phyloP scores from a whole-genome alignment of 2,888 invertebrate genomes.

The Xiphydria camelus region DNA sequence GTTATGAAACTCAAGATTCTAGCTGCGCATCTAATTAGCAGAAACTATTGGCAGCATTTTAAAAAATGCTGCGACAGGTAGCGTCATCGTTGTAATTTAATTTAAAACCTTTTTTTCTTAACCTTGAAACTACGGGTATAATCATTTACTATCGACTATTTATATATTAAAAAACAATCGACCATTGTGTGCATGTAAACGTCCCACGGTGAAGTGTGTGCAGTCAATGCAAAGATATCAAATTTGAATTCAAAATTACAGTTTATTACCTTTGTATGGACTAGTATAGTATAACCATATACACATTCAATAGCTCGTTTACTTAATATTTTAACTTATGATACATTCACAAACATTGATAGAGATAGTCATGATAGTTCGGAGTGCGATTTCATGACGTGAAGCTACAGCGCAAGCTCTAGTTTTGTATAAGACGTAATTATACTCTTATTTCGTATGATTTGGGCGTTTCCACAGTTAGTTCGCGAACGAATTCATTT shows the following conservation, averaged over 20 bases:
- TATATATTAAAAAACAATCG: too few species aligned
- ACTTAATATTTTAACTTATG: constrained; percentile 55
- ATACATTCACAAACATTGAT: constrained; percentile 58
- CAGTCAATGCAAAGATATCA: not conserved
- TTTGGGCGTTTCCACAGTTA: constrained; percentile 30
- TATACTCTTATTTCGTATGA: constrained; percentile 29
- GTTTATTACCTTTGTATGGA: constrained; percentile 58
- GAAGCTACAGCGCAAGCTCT: constrained; percentile 56
- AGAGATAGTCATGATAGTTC: constrained; percentile 55
- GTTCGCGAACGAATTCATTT: too few species aligned
- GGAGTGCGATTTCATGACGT: constrained; percentile 50
- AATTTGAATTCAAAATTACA: constrained; percentile 57
- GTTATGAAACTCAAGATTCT: too few species aligned
- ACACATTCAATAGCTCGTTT: constrained; percentile 56
- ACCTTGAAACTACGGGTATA: too few species aligned
- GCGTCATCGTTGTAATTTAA: too few species aligned
- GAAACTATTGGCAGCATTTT: too few species aligned
- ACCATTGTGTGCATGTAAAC: too few species aligned
- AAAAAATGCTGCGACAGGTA: too few species aligned
- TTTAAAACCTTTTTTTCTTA: too few species aligned
- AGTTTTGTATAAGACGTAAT: constrained; percentile 47
- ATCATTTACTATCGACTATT: too few species aligned
- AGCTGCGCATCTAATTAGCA: too few species aligned
- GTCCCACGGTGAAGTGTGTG: too few species aligned
- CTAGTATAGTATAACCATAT: constrained; percentile 57